phyloP scores from a whole-genome alignment of 2,797 vertebrate genomes.

The Eidolon dupreanum region DNA sequence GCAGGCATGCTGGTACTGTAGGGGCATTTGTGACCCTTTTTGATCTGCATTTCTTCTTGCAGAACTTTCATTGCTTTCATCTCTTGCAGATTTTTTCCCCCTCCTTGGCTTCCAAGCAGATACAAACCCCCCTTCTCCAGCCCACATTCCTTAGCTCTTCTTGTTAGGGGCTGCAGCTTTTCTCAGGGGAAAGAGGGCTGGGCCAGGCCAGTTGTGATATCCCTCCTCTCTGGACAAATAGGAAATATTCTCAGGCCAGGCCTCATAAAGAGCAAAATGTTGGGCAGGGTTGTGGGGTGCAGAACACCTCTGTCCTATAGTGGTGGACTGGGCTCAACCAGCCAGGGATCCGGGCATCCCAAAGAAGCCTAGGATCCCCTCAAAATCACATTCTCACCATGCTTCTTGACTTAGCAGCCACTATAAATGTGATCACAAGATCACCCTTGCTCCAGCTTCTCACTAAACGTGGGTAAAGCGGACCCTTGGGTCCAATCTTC shows the following conservation, averaged over 20 bases:
- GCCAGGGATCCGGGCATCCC: background rate
- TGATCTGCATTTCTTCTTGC: conserved; percentile 14
- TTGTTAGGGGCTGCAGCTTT: background rate
- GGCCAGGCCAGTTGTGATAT: background rate
- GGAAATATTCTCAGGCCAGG: background rate
- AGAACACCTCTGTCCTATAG: background rate
- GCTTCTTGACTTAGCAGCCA: background rate
- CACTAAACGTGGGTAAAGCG: background rate
- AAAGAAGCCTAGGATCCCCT: background rate
- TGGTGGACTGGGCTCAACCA: background rate
- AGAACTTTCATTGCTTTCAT: conserved; percentile 43
- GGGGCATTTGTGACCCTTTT: background rate
- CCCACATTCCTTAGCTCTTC: background rate
- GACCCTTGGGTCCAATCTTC: background rate
- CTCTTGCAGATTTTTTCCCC: background rate
- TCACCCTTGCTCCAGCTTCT: background rate
- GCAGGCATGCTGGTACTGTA: background rate
- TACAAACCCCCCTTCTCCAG: background rate
- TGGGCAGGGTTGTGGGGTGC: background rate
- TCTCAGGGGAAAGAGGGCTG: background rate
- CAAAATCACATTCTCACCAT: background rate
- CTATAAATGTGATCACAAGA: conserved; percentile 9
- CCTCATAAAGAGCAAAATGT: conserved; percentile 1
- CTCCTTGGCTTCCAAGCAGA: background rate
- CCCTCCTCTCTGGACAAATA: background rate